Percentiles rank a stretch among this genome's conserved stretches.
phyloP scores from a whole-genome alignment of 35 echinoderm and acorn worm genomes.

The Lytechinus pictus region DNA sequence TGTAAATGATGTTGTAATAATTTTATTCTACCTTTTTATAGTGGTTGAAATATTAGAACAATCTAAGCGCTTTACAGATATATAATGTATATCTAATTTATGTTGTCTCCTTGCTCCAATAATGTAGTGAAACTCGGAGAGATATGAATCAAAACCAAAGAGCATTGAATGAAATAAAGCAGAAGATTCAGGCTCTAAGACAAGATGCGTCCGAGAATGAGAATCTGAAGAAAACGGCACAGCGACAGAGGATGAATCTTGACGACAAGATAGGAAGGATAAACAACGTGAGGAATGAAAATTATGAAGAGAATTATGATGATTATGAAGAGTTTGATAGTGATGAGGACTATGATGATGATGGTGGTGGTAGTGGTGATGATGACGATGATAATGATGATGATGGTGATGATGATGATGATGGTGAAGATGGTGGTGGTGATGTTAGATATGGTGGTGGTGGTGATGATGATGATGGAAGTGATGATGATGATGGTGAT shows the following conservation, averaged over 20 bases:
- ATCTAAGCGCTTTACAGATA: conserved; percentile 38
- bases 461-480: too few species aligned
- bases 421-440: too few species aligned
- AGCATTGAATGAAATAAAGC: conserved; percentile 6
- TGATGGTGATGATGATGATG: not conserved
- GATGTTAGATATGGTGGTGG: too few species aligned
- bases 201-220: conserved; percentile 54
- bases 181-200: conserved; percentile 43
- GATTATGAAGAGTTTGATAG: conserved; percentile 72
- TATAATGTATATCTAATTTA: conserved; percentile 59
- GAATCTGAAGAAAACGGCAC: conserved; percentile 41
- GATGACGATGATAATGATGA: not conserved
- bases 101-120: not conserved
- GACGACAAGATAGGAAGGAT: conserved; percentile 66
- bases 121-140: not conserved
- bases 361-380: not conserved
- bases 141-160: conserved; percentile 45
- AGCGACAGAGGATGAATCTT: conserved; percentile 63
- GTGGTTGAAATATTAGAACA: conserved; percentile 37
- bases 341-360: not conserved
- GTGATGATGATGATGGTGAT: too few species aligned
- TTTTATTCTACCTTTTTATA: too few species aligned
- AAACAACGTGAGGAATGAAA: conserved; percentile 57
- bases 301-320: not conserved
- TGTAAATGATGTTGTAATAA: conserved; percentile 35